Base-by-base conservation (phyloP, 2,797 vertebrate genomes). In the Pangasius sanitwongsei region DNA sequence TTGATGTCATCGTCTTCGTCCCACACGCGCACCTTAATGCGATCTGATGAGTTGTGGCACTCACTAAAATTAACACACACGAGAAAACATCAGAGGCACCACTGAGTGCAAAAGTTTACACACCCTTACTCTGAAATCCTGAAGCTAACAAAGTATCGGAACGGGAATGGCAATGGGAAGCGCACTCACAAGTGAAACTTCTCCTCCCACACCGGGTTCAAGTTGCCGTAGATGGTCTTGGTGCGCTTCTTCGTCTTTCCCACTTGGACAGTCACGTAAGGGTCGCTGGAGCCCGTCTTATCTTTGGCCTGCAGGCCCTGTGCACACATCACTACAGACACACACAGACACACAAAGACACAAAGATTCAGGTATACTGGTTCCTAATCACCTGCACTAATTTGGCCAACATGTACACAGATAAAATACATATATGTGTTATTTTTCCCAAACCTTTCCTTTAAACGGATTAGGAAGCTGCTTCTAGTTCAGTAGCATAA, bases 1-100 rank as follows among this genome's bases (percentile, higher is more conserved):
- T 99, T 99, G 93, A 99, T 99, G 93, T 99, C 98, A 4, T 99
- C 98, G 31, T 99, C 98, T 92, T 99, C 98, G 41, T 99, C 98
- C 98, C 98, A 99, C 37, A 99, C 98, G 0, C 98, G 97, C 50
- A 99, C 99, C 94, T 99, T 99, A 90, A 99, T 99, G 31, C 98
- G 97, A 88, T 99, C 98, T 0, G 98, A 99, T 12, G 98, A 99
- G 93, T 99, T 99, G 94, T 99, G 98, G 96, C 99, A 99, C 94
- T 99, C 99, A 25, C 99, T 99, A 89, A 5, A 16, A n/a, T 4
- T 55, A 6, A 44, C 18, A 25, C 41, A 41, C n/a, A 37, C 9
- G 23, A 65, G 23, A 55, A 72, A 28, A 28, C 37, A 34, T 16
- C 25, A 16, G 12, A 11, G 28, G 28, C 23, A 6, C 1, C 4